A percentile compares a stretch with the other conserved stretches of the same genome.
phyloP scores from a whole-genome alignment of 1,140 invertebrate genomes.

The Drosophila pachea region DNA sequence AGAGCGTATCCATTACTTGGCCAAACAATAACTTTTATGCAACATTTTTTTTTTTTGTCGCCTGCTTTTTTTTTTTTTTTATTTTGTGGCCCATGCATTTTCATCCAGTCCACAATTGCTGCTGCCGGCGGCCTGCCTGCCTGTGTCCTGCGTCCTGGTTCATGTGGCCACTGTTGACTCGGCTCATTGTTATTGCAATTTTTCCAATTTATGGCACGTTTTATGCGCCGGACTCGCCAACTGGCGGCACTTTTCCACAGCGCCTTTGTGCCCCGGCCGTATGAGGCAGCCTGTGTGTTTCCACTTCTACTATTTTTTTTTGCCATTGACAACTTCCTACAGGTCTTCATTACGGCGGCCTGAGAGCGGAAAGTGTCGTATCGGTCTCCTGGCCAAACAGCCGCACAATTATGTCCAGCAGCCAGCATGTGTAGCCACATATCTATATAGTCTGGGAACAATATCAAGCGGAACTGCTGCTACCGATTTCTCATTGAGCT shows the following conservation, averaged over 20 bases:
- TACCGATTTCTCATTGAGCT: too few relatives aligned
- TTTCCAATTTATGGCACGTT: conserved; percentile 62
- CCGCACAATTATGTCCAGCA: not conserved
- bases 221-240: conserved; percentile 25
- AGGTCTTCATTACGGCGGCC: conserved; percentile 56
- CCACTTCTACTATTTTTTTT: conserved; percentile 10
- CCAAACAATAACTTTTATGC: conserved; percentile 64
- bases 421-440: not conserved
- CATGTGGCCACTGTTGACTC: conserved; percentile 49
- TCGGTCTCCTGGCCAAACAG: conserved; percentile 19
- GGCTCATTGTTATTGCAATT: conserved; percentile 45
- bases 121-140: conserved; percentile 29
- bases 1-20: conserved; percentile 76
- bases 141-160: conserved; percentile 6
- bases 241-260: not conserved
- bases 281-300: conserved; percentile 22
- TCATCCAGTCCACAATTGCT: conserved; percentile 41
- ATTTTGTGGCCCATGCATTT: conserved; percentile 5
- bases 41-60: conserved; percentile 46
- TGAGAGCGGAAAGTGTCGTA: not conserved
- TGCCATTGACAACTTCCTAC: conserved; percentile 63
- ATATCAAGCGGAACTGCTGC: not conserved
- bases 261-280: conserved; percentile 18
- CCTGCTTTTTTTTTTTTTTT: conserved; percentile 19
- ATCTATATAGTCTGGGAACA: not conserved